Evolutionary conservation across 1,140 invertebrate species (phyloP), one percentile per base, ranked within the genome.

Genomic region (Drosophila ananassae): DNA sequence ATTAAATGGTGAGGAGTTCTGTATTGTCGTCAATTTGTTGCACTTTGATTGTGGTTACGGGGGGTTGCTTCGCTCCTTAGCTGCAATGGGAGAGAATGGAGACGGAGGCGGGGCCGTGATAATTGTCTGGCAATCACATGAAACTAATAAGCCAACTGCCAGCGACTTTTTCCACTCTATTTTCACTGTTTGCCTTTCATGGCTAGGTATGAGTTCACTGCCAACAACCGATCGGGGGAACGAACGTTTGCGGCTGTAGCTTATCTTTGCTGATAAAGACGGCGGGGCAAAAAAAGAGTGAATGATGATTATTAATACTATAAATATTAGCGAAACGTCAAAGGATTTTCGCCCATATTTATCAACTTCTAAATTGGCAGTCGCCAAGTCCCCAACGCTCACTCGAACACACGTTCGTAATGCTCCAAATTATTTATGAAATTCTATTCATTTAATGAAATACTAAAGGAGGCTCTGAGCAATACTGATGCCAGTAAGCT

Each of bases 301-400:
- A 74, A 74, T 89, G 78, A 85, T 85, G 78, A 85, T 85, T 85
- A 87, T 87, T 78, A 85, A 85, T 87, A 85, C 78, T 85, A 85
- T 85, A 87, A 87, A 87, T 87, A 87, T 89, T 76, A 53, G 69
- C 62, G 9, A 77, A 77, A 69, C 74, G 82, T 85, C 82, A 85
- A 87, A 87, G 82, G 83, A 81, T 82, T 85, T 84, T 66, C 57
- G 69, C 46, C 41, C 50, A 68, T 37, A 77, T 82, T 74, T 87
- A 87, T 85, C 78, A 87, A 63, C 61, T 77, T 62, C 46, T 53
- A 52, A 62, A 80, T 67, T 67, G 37, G 41, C 50, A 69, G 63
- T 39, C 30, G 24, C 62, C 32, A 67, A 54, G 39, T 24, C 9
- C n/a, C 9, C 47, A 57, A 63, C 17, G 57, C 52, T 41, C 55